Conservation (phyloP, 2,888 invertebrate species). For the Archips crataeganus region DNA sequence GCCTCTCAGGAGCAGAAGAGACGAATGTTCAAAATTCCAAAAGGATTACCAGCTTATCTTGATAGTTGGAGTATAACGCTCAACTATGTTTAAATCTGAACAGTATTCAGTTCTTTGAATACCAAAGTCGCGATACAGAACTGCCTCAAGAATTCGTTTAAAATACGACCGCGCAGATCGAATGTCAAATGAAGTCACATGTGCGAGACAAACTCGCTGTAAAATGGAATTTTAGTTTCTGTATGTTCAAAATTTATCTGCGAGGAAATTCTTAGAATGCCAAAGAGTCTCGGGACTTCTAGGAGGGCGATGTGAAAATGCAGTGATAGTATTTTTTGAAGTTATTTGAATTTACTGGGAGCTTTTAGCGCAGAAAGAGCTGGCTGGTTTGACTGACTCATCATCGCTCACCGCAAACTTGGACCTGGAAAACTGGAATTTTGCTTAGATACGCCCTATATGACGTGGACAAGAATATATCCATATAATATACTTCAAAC, state of each 20-base stretch:
- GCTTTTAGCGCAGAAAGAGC: too few species aligned
- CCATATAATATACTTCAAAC: too few species aligned
- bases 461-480: too few species aligned
- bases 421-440: too few species aligned
- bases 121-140: background rate
- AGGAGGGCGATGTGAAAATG: background rate
- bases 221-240: constrained; percentile 18
- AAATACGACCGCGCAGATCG: constrained; percentile 12
- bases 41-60: background rate
- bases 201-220: constrained; percentile 5
- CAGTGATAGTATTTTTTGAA: background rate
- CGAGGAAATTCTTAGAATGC: background rate
- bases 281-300: background rate
- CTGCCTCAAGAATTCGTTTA: background rate
- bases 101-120: background rate
- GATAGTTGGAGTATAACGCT: background rate
- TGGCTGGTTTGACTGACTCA: too few species aligned
- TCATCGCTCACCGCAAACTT: too few species aligned
- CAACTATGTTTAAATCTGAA: background rate
- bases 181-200: constrained; percentile 25
- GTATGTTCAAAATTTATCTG: background rate
- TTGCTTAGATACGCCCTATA: too few species aligned
- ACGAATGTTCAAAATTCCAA: too few species aligned
- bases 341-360: too few species aligned
- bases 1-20: too few species aligned